Base-by-base conservation (phyloP, 1,140 invertebrate genomes). In the Zaprionus davidi region DNA sequence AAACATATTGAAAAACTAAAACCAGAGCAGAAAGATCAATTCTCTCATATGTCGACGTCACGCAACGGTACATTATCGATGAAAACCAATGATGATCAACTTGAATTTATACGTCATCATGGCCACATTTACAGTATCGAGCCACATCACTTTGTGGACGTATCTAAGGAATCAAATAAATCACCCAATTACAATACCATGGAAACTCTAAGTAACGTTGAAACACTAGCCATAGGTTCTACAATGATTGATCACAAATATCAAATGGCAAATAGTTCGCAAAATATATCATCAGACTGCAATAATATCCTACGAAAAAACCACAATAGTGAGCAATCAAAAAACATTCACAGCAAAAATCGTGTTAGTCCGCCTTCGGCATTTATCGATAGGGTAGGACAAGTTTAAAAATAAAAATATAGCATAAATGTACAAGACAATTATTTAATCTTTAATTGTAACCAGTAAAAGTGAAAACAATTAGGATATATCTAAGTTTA, bases 1-100 rank as follows among this genome's bases (percentile, higher is more conserved):
- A 79, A 81, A 74, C 82, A 84, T 82, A 69, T 82, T 74, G 79
- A 84, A 79, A 87, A 84, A 76, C 41, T 87, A 59, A 84, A 82
- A 22, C 51, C 72, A 13, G 44, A 66, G 9, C 31, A 62, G 17
- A 60, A 24, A 7, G 69, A 74, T 71, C 67, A 71, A 57, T n/a
- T 34, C 22, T 44, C 20, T 51, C 51, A 31, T 24, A 20, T 55
- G 2, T 55, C 63, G 17, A 56, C 68, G 86, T 59, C 49, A 71
- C 20, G 41, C 11, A 91, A 81, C 65, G 71, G 71, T 2, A 78
- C 78, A 56, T 51, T 74, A 31, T 64, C 75, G 46, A 67, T 70
- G 26, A 79, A 77, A 49, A 38, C 28, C 17, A 69, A 58, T 13
- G 53, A 62, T 22, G 71, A 73, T 36, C 51, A 72, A 13, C 17